Evolutionary conservation across 2,888 invertebrate genomes (phyloP).

Genomic region (Nemotelus pantherinus): DNA sequence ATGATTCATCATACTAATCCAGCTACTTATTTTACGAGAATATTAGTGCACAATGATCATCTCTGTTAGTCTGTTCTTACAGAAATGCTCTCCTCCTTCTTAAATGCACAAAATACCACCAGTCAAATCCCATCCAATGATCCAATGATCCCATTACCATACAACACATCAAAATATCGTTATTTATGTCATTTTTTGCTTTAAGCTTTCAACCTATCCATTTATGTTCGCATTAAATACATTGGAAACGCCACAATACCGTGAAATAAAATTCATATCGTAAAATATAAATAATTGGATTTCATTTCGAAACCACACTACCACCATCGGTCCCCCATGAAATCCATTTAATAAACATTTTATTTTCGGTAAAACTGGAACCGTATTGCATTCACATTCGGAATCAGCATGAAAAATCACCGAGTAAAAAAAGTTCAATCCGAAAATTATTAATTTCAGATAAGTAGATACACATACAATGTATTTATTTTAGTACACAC

Average conservation of each 20-base stretch:
- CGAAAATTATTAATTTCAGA: background rate
- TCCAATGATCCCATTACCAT: background rate
- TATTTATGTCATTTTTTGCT: too few relatives aligned
- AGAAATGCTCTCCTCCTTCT: too few relatives aligned
- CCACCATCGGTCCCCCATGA: background rate
- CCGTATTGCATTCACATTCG: background rate
- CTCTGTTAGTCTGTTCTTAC: too few relatives aligned
- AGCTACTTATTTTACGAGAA: too few relatives aligned
- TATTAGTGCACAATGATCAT: too few relatives aligned
- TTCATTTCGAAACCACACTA: background rate
- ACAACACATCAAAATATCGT: too few relatives aligned
- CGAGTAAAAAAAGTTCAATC: background rate
- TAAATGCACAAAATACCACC: too few relatives aligned
- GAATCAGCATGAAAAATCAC: background rate
- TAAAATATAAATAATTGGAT: slow-evolving; percentile 1
- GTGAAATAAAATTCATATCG: background rate
- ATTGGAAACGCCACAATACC: background rate
- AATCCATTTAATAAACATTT: background rate
- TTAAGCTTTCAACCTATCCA: too few relatives aligned
- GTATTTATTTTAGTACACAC: too few relatives aligned
- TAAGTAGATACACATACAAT: too few relatives aligned
- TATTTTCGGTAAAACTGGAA: background rate
- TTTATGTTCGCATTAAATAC: too few relatives aligned
- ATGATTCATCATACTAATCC: too few relatives aligned
- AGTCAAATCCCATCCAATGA: background rate